Evolutionary conservation across 53 echinoderm and acorn worm species (phyloP), one percentile per base, ranked within the genome.

Genomic region (Arbacia lixula): DNA sequence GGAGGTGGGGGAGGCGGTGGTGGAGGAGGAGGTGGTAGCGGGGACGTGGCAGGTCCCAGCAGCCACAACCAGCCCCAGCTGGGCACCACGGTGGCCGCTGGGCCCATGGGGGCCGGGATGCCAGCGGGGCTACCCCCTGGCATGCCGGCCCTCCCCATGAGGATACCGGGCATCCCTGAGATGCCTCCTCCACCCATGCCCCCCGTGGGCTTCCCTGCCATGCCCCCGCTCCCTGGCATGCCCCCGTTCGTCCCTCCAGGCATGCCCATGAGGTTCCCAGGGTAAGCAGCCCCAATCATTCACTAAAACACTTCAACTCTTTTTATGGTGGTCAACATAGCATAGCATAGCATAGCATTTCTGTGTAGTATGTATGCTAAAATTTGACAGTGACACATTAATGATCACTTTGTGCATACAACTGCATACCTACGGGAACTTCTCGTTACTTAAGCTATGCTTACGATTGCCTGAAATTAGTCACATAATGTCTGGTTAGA

Each of bases 111-210:
- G 20, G 49, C 89, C 1, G 88, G 88, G 34, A 92, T 90, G 85
- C 91, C 89, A 30, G 89, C 79, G 4, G 77, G 82, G 64, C 87
- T 76, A 19, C 90, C 89, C 0, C 90, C 77, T 24, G 76, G 43
- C 22, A 41, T 66, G 52, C 39, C 76, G 35, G 54, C 66, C 40
- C 81, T 78, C 69, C 90, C 98, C 8, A 68, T 92, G 38, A 78
- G 86, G 34, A 88, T 94, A 85, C 89, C 83, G 28, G 77, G 76
- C 0, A 35, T 87, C 58, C 90, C 89, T 3, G 91, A 91, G 34
- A 92, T 94, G 90, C 98, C 99, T 26, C 92, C 99, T n/a, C 86
- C 91, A 26, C 92, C 91, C 37, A 95, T 95, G 92, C 91, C 91
- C 16, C 94, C 90, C 40, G 88, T 55, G 56, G 87, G 82, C 56